Percentiles rank a stretch among this genome's conserved stretches.
phyloP scores from a whole-genome alignment of 2,113 vertebrate species.

The Ameiurus melas region DNA sequence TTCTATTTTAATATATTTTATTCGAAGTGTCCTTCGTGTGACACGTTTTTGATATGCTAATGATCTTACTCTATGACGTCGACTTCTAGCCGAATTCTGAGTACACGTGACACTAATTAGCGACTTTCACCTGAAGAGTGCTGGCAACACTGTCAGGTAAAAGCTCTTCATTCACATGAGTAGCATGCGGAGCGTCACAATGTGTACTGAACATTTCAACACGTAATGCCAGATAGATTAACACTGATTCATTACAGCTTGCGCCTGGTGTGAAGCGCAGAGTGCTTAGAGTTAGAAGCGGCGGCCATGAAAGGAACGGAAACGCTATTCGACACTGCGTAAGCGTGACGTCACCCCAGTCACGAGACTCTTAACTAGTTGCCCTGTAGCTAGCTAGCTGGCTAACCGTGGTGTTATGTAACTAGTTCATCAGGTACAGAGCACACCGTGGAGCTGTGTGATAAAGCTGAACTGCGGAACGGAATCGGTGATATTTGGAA shows the following conservation, averaged over 20 bases:
- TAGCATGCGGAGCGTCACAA: not conserved
- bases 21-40: not conserved
- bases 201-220: not conserved
- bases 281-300: not conserved
- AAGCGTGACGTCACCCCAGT: constrained; percentile 73
- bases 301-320: constrained; percentile 57
- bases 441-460: not conserved
- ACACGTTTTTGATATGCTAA: not conserved
- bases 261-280: not conserved
- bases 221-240: not conserved
- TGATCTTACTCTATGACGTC: not conserved
- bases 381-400: not conserved
- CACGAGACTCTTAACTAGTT: constrained; percentile 64
- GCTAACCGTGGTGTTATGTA: constrained; percentile 10
- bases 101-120: not conserved
- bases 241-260: not conserved
- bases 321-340: constrained; percentile 57
- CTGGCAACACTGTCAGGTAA: not conserved
- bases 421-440: constrained; percentile 1
- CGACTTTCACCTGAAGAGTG: not conserved
- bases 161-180: not conserved
- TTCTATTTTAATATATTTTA: too few relatives aligned
- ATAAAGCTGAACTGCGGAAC: not conserved
- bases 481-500: not conserved
- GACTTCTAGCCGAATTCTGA: not conserved